Conservation (phyloP, 2,797 vertebrate genomes). For the Sus cebifrons region DNA sequence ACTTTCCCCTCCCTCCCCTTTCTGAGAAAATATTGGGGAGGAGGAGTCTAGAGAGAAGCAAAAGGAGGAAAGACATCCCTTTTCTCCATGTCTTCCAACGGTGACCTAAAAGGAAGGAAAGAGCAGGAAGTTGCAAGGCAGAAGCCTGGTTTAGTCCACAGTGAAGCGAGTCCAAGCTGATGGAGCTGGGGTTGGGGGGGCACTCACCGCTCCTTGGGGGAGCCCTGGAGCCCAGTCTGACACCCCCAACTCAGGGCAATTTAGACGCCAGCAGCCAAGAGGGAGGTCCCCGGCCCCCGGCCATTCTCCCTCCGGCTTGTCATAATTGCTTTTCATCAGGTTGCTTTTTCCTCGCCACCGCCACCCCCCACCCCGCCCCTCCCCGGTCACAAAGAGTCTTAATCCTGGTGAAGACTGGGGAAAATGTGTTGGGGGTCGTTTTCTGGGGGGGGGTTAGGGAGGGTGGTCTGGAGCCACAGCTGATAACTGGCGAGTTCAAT, state of each 20-base stretch:
- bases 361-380: not conserved
- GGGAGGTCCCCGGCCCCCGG: constrained; percentile 68
- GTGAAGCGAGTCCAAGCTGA: not conserved
- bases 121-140: not conserved
- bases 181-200: too few species aligned
- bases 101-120: constrained; percentile 45
- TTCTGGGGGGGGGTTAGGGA: constrained; percentile 65
- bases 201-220: not conserved
- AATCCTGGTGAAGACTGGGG: constrained; percentile 83
- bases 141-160: not conserved
- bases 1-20: constrained; percentile 33
- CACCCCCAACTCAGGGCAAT: constrained; percentile 36
- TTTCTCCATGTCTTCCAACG: not conserved
- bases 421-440: constrained; percentile 60
- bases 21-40: not conserved
- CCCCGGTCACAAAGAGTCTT: constrained; percentile 82
- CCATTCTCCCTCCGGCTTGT: constrained; percentile 70
- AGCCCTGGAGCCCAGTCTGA: not conserved
- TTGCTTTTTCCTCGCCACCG: constrained; percentile 66
- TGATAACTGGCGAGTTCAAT: constrained; percentile 87
- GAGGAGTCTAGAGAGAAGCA: not conserved
- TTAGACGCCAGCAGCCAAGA: constrained; percentile 50
- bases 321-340: constrained; percentile 83
- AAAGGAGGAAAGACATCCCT: not conserved
- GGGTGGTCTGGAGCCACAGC: constrained; percentile 76